These are phyloP conservation scores for Liparis tanakae DNA, from an alignment of 2,797 vertebrate species.

Conservation along the genomic window DNA sequence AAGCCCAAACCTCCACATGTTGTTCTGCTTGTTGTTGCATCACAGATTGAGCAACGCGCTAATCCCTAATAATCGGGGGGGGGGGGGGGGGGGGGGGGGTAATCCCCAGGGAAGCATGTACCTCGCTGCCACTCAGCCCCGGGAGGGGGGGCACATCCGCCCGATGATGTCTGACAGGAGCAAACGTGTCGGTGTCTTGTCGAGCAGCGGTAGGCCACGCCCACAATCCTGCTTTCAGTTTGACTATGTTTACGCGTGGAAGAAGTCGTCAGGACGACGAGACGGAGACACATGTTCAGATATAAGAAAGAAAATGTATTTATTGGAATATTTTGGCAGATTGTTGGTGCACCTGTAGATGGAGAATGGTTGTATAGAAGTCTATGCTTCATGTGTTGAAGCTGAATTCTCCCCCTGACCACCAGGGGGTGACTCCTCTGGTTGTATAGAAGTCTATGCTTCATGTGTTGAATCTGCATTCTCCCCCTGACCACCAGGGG, in stretches of 20 bases:
- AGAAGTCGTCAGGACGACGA: no score
- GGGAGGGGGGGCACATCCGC: constrained; percentile 69
- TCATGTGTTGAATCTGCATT: no score
- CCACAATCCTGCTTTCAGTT: constrained; percentile 74
- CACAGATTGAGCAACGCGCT: constrained; percentile 74
- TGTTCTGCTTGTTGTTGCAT: constrained; percentile 71
- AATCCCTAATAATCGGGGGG: constrained; percentile 77
- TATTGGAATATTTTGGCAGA: neutral
- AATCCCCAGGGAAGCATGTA: constrained; percentile 60
- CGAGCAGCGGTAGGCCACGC: constrained; percentile 54
- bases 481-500: no score
- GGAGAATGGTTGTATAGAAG: neutral
- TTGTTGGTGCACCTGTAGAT: no score
- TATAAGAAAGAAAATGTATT: neutral
- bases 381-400: no score
- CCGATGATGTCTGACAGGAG: constrained; percentile 72
- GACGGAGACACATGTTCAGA: neutral
- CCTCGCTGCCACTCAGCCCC: constrained; percentile 44
- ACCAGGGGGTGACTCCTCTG: no score
- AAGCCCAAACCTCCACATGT: constrained; percentile 43
- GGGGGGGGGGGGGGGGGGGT: constrained; percentile 62
- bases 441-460: no score
- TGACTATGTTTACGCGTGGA: no score
- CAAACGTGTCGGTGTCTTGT: constrained; percentile 70
- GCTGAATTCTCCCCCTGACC: no score